Evolutionary conservation across 2,888 invertebrate species (phyloP).

Genomic region (Cyaniris semiargus): DNA sequence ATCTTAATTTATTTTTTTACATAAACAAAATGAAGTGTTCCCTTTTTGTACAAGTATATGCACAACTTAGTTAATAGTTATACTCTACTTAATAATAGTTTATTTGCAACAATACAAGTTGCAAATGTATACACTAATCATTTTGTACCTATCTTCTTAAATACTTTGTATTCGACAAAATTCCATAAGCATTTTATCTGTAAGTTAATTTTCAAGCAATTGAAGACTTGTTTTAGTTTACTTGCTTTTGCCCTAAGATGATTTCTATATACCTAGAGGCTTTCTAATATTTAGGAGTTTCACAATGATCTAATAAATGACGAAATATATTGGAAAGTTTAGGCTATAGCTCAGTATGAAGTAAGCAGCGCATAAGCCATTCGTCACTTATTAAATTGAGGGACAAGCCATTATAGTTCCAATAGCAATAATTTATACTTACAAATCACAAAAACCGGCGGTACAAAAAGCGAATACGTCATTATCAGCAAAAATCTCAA

Average conservation of each 20-base stretch:
- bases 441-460: constrained; percentile 32
- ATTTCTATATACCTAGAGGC: not conserved
- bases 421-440: not conserved
- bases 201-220: not conserved
- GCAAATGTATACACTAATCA: not conserved
- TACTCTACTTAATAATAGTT: constrained; percentile 9
- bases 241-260: not conserved
- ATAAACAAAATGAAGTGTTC: constrained; percentile 60
- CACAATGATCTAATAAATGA: not conserved
- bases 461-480: constrained; percentile 62
- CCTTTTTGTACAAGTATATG: constrained; percentile 55
- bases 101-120: not conserved
- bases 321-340: not conserved
- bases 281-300: not conserved
- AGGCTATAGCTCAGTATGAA: too few species aligned
- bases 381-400: not conserved
- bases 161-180: not conserved
- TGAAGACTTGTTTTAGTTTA: not conserved
- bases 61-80: constrained; percentile 42
- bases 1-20: constrained; percentile 73
- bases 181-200: constrained; percentile 1
- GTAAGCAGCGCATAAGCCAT: not conserved
- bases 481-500: constrained; percentile 59
- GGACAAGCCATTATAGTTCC: not conserved
- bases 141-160: not conserved